A percentile compares a stretch with the other conserved stretches of the same genome.
Evolutionary conservation across 2,113 vertebrate genomes (phyloP).

Genomic region (Burhinus oedicnemus): DNA sequence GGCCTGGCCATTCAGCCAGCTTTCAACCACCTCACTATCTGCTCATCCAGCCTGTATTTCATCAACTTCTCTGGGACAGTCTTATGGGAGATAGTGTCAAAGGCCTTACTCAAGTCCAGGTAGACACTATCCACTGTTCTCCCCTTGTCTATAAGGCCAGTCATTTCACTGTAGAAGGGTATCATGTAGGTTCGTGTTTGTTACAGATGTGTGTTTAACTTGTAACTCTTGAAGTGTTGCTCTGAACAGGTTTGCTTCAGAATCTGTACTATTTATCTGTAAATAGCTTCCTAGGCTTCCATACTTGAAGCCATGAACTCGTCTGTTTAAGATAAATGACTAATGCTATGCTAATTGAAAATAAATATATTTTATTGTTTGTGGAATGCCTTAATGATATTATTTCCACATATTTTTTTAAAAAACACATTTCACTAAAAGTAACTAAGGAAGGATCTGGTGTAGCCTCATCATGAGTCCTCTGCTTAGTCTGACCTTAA

Average conservation of each 20-base stretch:
- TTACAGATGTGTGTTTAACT: neutral
- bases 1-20: neutral
- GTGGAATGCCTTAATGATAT: neutral
- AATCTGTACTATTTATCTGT: neutral
- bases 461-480: neutral
- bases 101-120: neutral
- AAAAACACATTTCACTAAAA: neutral
- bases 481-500: neutral
- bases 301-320: neutral
- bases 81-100: neutral
- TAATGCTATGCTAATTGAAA: neutral
- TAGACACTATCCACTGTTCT: neutral
- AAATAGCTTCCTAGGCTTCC: neutral
- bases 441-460: neutral
- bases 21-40: neutral
- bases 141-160: neutral
- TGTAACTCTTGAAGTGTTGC: neutral
- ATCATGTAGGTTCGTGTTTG: neutral
- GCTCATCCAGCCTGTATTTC: neutral
- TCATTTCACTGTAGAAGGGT: neutral
- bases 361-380: neutral
- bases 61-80: neutral
- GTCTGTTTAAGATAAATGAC: neutral
- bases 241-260: neutral
- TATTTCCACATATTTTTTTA: neutral